Base-by-base conservation (phyloP, 2,888 invertebrate genomes). In the Trachelus tabidus region DNA sequence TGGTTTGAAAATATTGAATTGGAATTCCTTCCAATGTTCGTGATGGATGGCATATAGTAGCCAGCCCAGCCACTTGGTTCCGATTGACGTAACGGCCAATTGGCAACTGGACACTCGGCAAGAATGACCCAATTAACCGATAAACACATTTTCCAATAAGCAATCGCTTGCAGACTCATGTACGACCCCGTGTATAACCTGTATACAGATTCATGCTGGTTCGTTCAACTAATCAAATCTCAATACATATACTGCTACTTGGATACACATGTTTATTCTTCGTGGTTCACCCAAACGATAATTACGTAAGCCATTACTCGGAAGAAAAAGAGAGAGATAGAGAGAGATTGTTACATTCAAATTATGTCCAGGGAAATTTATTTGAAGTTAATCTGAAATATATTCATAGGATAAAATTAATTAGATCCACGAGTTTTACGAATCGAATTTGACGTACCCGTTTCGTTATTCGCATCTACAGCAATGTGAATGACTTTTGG, bases 101-200 rank as follows among this genome's bases (percentile, higher is more conserved):
- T 87, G 85, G 84, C 83, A 85, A 83, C 80, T 81, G 79, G 81
- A 82, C 86, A 87, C 87, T 89, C 87, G 88, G 86, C 89, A 88
- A 87, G 88, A 89, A 89, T 90, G 86, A 90, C 87, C 88, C 89
- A 90, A 90, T 90, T 90, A 90, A 88, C 87, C 88, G 88, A 89
- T 89, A 89, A 89, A 89, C 87, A 87, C 87, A 85, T 89, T 89
- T 89, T 85, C 85, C 85, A 82, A 83, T 83, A 82, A 83, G 82
- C 31, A 33, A 31, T 33, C 71, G 71, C 71, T 33, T 33, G 71
- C 15, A 23, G 40, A 56, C 40, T 56, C 40, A 2, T 56, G 40
- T 23, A 56, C 23, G 40, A 56, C 23, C 40, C 23, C 6, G 15
- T 15, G 40, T 40, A 40, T 40, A 40, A 40, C 40, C 40, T 56